Evolutionary conservation across 1,140 invertebrate genomes (phyloP).

Genomic region (Dendroctonus ponderosae): DNA sequence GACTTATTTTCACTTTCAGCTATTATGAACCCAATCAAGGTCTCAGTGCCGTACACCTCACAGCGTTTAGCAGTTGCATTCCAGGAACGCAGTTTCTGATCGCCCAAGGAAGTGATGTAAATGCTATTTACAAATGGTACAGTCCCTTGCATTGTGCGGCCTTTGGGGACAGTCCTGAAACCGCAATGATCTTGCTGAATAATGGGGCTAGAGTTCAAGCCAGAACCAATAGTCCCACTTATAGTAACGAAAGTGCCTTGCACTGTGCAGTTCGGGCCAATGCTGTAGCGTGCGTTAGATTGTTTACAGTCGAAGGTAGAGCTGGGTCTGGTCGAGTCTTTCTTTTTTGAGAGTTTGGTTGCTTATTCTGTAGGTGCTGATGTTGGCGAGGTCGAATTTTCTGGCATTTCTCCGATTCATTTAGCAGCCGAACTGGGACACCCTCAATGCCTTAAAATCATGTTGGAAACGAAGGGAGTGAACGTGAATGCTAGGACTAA

Average conservation of each 20-base stretch:
- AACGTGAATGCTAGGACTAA: conserved; percentile 62
- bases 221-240: conserved; percentile 56
- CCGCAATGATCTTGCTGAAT: conserved; percentile 68
- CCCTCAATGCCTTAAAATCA: conserved; percentile 63
- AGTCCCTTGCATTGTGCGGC: conserved; percentile 79
- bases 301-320: conserved; percentile 66
- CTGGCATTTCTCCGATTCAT: conserved; percentile 74
- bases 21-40: conserved; percentile 67
- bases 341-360: conserved; percentile 1
- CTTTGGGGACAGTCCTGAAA: conserved; percentile 72
- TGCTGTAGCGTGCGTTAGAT: conserved; percentile 68
- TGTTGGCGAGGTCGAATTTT: conserved; percentile 66
- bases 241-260: conserved; percentile 72
- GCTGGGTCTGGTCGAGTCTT: background rate
- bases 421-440: conserved; percentile 73
- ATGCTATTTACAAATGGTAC: conserved; percentile 65
- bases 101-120: conserved; percentile 64
- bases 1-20: conserved; percentile 43
- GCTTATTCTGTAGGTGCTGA: conserved; percentile 49
- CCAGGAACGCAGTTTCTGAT: conserved; percentile 70
- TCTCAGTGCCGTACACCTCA: conserved; percentile 68
- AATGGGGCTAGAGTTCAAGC: conserved; percentile 60
- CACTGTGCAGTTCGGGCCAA: conserved; percentile 75
- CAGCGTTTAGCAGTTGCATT: conserved; percentile 73
- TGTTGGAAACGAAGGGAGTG: conserved; percentile 65